These are phyloP conservation scores for Pachycephus smyrnensis DNA, from an alignment of 2,888 invertebrate genomes.

Conservation along the genomic window DNA sequence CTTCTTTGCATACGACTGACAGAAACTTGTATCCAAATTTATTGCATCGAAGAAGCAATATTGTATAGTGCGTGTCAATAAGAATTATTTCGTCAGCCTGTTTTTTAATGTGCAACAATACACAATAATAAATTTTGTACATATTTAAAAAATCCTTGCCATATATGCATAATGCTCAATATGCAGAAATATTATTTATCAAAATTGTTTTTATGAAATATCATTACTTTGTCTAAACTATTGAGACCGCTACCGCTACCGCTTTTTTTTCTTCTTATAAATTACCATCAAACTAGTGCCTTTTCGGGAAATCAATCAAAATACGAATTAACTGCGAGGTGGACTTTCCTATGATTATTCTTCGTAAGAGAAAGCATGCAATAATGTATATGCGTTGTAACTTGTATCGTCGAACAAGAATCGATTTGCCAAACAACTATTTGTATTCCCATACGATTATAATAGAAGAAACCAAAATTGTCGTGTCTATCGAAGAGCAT, in stretches of 20 bases:
- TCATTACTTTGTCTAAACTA: neutral
- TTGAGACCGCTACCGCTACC: neutral
- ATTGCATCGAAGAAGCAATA: neutral
- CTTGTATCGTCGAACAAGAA: neutral
- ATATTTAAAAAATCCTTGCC: neutral
- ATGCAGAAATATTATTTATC: conserved; percentile 7
- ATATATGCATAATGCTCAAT: conserved; percentile 7
- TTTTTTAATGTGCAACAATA: neutral
- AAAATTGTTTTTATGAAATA: neutral
- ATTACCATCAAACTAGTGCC: neutral
- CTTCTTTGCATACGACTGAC: neutral
- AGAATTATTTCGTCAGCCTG: neutral
- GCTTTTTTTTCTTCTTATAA: neutral
- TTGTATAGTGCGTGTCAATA: neutral
- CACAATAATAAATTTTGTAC: neutral
- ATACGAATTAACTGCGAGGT: conserved; percentile 3
- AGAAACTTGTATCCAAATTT: neutral
- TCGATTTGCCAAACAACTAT: neutral
- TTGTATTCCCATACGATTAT: neutral
- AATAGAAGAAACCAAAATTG: conserved; percentile 7
- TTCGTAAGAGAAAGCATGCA: neutral
- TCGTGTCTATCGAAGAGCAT: neutral
- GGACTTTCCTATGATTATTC: neutral
- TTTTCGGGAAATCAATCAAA: neutral
- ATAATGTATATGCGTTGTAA: neutral